Conservation (phyloP, 2,797 vertebrate genomes). For the Limosa lapponica region DNA sequence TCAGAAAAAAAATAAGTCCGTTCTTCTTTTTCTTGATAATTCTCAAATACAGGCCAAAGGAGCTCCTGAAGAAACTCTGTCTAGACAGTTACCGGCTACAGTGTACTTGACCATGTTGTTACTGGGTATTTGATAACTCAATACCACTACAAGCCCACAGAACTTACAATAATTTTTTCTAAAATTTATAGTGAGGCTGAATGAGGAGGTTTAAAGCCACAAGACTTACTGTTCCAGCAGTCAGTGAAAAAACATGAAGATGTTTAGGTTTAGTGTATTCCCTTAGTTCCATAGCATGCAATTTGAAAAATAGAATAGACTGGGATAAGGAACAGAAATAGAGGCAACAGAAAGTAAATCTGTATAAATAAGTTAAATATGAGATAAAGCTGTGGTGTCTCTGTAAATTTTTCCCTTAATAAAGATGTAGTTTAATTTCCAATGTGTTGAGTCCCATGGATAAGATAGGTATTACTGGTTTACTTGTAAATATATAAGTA, state of each 20-base stretch:
- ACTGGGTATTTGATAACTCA: not conserved
- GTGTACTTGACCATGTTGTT: fast-evolving
- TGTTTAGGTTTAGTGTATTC: not conserved
- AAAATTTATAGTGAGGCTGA: not conserved
- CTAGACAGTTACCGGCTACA: not conserved
- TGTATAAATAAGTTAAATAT: not conserved
- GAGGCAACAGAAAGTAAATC: not conserved
- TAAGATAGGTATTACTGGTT: not conserved
- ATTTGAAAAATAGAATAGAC: not conserved
- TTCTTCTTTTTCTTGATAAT: not conserved
- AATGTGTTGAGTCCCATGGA: not conserved
- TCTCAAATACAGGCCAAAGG: not conserved
- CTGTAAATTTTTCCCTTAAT: not conserved
- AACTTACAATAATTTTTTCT: not conserved
- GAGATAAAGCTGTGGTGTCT: not conserved
- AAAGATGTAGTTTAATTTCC: not conserved
- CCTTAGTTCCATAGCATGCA: not conserved
- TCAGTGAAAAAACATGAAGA: not conserved
- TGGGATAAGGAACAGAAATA: not conserved
- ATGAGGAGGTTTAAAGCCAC: not conserved
- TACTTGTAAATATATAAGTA: not conserved
- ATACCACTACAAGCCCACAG: not conserved
- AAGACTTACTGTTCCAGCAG: not conserved
- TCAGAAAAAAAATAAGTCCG: not conserved
- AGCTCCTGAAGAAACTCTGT: not conserved